A percentile compares a stretch with the other conserved stretches of the same genome.
These are phyloP conservation scores for Leguminivora glycinivorella DNA, from an alignment of 1,140 invertebrate species.

Conservation along the genomic window DNA sequence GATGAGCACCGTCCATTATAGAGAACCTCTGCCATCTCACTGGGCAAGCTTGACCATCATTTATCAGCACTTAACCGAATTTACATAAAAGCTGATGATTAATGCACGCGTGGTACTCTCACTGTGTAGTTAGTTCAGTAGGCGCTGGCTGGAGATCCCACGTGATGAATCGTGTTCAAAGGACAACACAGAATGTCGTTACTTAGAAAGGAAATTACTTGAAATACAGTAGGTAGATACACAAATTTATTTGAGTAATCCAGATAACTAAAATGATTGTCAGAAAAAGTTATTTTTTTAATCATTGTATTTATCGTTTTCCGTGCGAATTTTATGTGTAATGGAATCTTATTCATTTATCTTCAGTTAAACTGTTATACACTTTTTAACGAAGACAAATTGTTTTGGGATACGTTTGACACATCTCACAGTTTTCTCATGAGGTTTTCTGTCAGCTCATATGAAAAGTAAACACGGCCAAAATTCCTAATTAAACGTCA, in stretches of 20 bases:
- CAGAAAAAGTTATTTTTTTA: no score
- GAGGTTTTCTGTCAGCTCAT: neutral
- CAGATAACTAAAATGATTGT: no score
- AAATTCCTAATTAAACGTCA: constrained; percentile 1
- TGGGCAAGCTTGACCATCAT: constrained; percentile 66
- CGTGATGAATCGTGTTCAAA: neutral
- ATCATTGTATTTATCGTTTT: no score
- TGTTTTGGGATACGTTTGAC: no score
- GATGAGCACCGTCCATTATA: neutral
- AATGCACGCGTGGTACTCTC: constrained; percentile 59
- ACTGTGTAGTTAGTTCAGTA: constrained; percentile 5
- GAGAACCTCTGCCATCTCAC: constrained; percentile 16
- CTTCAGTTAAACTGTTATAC: no score
- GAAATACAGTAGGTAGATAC: no score
- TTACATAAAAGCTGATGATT: constrained; percentile 76
- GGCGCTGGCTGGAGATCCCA: constrained; percentile 1
- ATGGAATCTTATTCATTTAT: no score
- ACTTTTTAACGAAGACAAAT: no score
- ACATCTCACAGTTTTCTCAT: neutral
- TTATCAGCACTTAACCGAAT: constrained; percentile 73
- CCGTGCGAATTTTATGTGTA: no score
- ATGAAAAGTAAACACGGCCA: neutral
- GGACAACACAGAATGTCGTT: neutral
- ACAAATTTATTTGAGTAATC: no score
- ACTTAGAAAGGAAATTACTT: no score